Conservation (phyloP, 1,140 invertebrate species). For the Saccostrea cuccullata region DNA sequence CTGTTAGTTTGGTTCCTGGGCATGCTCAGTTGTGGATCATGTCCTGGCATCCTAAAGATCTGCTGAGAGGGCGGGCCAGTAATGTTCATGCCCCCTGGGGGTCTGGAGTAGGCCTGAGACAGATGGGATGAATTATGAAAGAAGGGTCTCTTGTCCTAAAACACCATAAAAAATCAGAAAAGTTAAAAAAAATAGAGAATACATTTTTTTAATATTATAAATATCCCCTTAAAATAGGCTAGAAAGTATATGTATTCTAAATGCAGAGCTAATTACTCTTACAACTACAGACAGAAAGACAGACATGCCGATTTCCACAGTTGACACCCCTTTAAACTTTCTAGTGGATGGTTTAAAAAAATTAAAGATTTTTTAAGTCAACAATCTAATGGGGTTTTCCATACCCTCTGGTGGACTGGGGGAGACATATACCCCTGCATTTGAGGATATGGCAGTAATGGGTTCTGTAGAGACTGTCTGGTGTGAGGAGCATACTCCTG, state of each 20-base stretch:
- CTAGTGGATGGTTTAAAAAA: no score
- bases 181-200: neutral
- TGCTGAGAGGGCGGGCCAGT: conserved; percentile 3
- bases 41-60: neutral
- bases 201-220: no score
- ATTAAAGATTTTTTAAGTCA: no score
- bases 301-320: no score
- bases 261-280: no score
- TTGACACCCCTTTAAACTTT: no score
- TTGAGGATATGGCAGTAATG: neutral
- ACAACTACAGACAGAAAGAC: no score
- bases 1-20: neutral
- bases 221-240: no score
- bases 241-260: no score
- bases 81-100: neutral
- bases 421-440: neutral
- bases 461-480: conserved; percentile 1
- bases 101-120: conserved; percentile 6
- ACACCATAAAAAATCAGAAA: neutral
- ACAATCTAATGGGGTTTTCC: neutral
- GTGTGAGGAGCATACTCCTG: neutral
- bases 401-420: neutral
- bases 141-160: neutral
- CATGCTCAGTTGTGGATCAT: neutral
- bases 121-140: conserved; percentile 5